Evolutionary conservation across 2,797 vertebrate genomes (phyloP), one percentile per base, ranked within the genome.

Genomic region (Valencia hispanica): DNA sequence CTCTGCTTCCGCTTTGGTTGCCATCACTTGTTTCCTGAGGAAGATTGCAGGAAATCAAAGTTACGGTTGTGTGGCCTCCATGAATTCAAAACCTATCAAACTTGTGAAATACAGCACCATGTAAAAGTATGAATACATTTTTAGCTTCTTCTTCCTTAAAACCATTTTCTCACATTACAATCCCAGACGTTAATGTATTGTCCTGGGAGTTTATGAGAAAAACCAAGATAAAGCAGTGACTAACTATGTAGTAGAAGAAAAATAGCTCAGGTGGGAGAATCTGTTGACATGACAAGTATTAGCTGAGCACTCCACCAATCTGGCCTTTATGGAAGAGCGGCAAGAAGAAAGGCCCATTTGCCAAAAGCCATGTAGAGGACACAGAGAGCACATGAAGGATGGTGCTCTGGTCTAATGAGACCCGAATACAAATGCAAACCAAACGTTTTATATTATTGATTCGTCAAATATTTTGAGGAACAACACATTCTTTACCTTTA

Each of bases 1-100:
- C 79, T 98, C 97, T 0, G 97, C 97, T 0, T 98, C 97, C 0
- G 96, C 96, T 83, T 97, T 97, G 27, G 97, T 98, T 80, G 97
- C 96, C 90, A 97, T 74, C 76, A 98, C 97, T 91, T 98, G 97
- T 88, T 98, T 99, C 90, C 97, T 99, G 87, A 20, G 50, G 72
- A 50, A 57, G 8, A 79, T 27, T 45, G 53, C 12, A 22, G 10
- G 8, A 2, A 30, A 51, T 1, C n/a, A 15, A 12, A 18, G 9
- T 77, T 71, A 72, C 9, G 17, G 41, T 43, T 45, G 34, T 36
- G 47, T 53, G 51, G 45, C 47, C 45, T 51, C 20, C 9, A 39
- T 36, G 5, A 41, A 41, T 25, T 66, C 11, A 41, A 66, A 25
- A 22, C 39, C n/a, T 41, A 41, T 39, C 25, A 39, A 36, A 39